A percentile compares a stretch with the other conserved stretches of the same genome.
Evolutionary conservation across 1,140 invertebrate genomes (phyloP).

Genomic region (Odontomachus brunneus): DNA sequence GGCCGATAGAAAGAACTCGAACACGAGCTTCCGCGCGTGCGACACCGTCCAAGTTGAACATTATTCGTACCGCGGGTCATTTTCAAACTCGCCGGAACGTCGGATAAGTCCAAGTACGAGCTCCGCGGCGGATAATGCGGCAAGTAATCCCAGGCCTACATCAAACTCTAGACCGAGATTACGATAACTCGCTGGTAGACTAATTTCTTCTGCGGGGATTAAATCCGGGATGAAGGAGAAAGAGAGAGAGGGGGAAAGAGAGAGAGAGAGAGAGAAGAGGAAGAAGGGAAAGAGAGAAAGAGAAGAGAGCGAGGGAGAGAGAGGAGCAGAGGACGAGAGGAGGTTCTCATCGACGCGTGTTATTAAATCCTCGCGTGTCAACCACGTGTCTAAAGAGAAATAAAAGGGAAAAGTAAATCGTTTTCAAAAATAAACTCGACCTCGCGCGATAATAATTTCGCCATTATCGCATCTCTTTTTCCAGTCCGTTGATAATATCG

Average conservation of each 20-base stretch:
- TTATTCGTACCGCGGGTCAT: background rate
- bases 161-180: background rate
- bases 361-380: background rate
- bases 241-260: too few species aligned
- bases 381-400: background rate
- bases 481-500: conserved; percentile 16
- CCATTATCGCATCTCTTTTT: background rate
- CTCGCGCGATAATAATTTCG: conserved; percentile 15
- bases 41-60: conserved; percentile 17
- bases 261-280: background rate
- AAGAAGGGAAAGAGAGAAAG: too few species aligned
- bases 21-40: conserved; percentile 9
- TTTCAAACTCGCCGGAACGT: conserved; percentile 15
- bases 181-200: background rate
- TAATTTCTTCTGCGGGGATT: background rate
- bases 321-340: too few species aligned
- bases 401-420: background rate
- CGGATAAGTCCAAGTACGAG: background rate
- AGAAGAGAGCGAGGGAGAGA: background rate
- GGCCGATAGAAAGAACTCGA: conserved; percentile 29
- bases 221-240: too few species aligned
- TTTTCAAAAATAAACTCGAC: background rate
- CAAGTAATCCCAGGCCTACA: background rate
- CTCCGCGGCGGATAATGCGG: background rate
- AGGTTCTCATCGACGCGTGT: too few species aligned